A percentile compares a stretch with the other conserved stretches of the same genome.
Evolutionary conservation across 2,888 invertebrate genomes (phyloP).

Genomic region (Acleris sparsana): DNA sequence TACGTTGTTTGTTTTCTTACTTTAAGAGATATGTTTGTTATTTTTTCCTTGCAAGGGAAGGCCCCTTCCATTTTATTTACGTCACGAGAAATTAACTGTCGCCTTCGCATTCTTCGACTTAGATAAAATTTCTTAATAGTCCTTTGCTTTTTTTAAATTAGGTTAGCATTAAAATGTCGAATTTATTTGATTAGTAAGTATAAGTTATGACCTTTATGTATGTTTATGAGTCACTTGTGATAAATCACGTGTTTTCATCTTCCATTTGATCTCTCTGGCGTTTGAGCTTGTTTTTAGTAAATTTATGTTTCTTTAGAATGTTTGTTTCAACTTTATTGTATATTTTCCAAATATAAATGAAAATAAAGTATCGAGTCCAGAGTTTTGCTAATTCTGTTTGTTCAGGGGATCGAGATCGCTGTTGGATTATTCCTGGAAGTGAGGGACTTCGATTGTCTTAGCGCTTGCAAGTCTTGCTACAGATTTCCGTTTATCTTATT

Average conservation of each 20-base stretch:
- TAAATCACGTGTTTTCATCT: slow-evolving; percentile 30
- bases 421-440: slow-evolving; percentile 19
- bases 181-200: slow-evolving; percentile 33
- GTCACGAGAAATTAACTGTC: slow-evolving; percentile 79
- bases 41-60: slow-evolving; percentile 65
- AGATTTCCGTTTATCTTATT: neutral
- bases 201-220: slow-evolving; percentile 15
- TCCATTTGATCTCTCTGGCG: slow-evolving; percentile 30
- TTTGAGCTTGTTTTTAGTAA: slow-evolving; percentile 22
- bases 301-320: slow-evolving; percentile 22
- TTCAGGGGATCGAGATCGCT: slow-evolving; percentile 12
- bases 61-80: slow-evolving; percentile 76
- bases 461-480: neutral
- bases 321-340: slow-evolving; percentile 21
- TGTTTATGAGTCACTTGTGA: slow-evolving; percentile 25
- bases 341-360: slow-evolving; percentile 25
- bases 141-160: slow-evolving; percentile 48
- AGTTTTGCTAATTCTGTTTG: slow-evolving; percentile 22
- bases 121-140: slow-evolving; percentile 71
- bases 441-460: slow-evolving; percentile 1
- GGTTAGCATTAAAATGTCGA: slow-evolving; percentile 44
- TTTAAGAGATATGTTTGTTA: slow-evolving; percentile 81
- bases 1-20: slow-evolving; percentile 82
- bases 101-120: slow-evolving; percentile 57
- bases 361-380: slow-evolving; percentile 26